phyloP scores from a whole-genome alignment of 2,113 vertebrate species.

The Chloroceryle aenea region DNA sequence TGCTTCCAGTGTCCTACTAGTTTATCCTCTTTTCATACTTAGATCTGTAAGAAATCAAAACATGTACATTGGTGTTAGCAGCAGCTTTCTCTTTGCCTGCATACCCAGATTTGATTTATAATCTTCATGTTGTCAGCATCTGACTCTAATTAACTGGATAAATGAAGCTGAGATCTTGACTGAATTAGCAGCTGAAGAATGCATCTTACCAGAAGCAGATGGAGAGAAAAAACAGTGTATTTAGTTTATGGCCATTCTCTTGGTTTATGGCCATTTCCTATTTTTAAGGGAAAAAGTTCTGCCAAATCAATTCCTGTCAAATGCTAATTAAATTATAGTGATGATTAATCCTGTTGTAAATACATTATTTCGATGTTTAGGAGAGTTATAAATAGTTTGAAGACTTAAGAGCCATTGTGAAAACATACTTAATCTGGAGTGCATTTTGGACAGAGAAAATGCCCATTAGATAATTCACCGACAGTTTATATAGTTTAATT shows the following conservation, averaged over 20 bases:
- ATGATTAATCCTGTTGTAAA: conserved; percentile 81
- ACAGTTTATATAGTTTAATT: conserved; percentile 21
- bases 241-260: conserved; percentile 65
- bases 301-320: conserved; percentile 83
- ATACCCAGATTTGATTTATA: conserved; percentile 76
- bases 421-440: conserved; percentile 39
- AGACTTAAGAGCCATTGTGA: conserved; percentile 56
- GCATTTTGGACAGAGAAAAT: conserved; percentile 39
- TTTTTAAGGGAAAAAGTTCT: conserved; percentile 74
- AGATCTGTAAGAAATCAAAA: conserved; percentile 45
- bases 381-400: conserved; percentile 73
- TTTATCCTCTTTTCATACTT: background rate
- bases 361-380: conserved; percentile 71
- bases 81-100: conserved; percentile 58
- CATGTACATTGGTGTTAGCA: conserved; percentile 39
- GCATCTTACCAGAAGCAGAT: conserved; percentile 81
- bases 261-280: conserved; percentile 79
- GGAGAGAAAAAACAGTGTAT: conserved; percentile 68
- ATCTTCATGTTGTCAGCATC: conserved; percentile 72
- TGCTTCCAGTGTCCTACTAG: background rate
- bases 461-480: conserved; percentile 45
- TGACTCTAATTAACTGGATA: conserved; percentile 84
- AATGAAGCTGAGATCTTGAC: conserved; percentile 79
- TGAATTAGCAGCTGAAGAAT: conserved; percentile 77
- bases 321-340: conserved; percentile 82